Evolutionary conservation across 2,113 vertebrate genomes (phyloP).

Genomic region (Eclectus roratus): DNA sequence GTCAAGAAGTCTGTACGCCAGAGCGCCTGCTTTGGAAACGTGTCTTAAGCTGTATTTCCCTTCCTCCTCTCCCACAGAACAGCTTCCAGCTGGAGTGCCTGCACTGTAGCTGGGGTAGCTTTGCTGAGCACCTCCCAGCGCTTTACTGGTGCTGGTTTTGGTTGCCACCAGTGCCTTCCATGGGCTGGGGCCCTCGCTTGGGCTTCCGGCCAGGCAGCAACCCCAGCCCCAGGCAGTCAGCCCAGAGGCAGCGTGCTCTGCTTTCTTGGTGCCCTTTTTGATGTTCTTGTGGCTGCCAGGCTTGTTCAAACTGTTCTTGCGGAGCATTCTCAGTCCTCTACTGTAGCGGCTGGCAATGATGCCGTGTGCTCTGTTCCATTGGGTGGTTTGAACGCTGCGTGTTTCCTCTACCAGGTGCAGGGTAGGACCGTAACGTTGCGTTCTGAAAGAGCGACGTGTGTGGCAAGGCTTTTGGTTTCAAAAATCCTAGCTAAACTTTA

Average conservation of each 20-base stretch:
- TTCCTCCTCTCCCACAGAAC: neutral
- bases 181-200: neutral
- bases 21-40: neutral
- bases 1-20: neutral
- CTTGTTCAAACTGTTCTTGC: neutral
- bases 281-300: neutral
- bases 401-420: neutral
- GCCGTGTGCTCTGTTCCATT: accelerated
- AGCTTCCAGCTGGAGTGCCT: neutral
- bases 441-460: neutral
- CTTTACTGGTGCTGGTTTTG: neutral
- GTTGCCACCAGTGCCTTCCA: neutral
- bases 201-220: neutral
- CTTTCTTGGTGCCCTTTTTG: neutral
- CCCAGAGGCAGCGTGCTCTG: neutral
- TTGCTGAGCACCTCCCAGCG: neutral
- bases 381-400: neutral
- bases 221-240: neutral
- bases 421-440: neutral
- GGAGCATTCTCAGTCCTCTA: neutral
- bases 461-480: neutral
- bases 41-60: accelerated
- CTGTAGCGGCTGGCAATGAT: accelerated
- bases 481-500: neutral
- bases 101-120: neutral